These are phyloP conservation scores for Cyprinodon tularosa DNA, from an alignment of 2,113 vertebrate genomes.

Conservation along the genomic window DNA sequence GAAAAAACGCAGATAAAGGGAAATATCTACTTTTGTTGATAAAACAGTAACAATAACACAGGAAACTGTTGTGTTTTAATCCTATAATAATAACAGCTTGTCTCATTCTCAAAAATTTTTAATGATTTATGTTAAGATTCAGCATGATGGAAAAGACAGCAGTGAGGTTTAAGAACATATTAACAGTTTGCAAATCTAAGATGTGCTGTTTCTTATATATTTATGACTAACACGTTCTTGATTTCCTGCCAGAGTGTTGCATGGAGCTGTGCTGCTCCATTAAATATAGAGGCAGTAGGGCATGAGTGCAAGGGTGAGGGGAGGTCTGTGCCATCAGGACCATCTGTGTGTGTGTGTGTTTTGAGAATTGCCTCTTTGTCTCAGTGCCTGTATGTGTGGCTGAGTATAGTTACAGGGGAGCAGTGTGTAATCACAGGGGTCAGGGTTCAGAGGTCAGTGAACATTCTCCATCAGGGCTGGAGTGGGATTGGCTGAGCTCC, in stretches of 20 bases:
- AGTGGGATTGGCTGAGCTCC: constrained; percentile 12
- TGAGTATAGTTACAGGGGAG: constrained; percentile 47
- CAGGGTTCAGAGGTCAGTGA: constrained; percentile 58
- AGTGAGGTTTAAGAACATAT: background rate
- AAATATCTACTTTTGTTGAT: too few species aligned
- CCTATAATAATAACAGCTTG: background rate
- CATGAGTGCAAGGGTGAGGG: constrained; percentile 60
- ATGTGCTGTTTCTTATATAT: constrained; percentile 70
- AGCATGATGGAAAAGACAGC: background rate
- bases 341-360: constrained; percentile 53
- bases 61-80: background rate
- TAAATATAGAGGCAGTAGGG: constrained; percentile 69
- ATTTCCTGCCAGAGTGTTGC: constrained; percentile 59
- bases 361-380: constrained; percentile 16
- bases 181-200: background rate
- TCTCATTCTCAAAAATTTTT: background rate
- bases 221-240: constrained; percentile 70
- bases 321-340: constrained; percentile 55
- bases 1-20: background rate
- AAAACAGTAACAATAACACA: background rate
- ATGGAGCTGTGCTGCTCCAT: constrained; percentile 49
- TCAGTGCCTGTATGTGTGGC: constrained; percentile 30
- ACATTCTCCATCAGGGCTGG: constrained; percentile 34
- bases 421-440: constrained; percentile 31
- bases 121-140: background rate